Percentiles rank a stretch among this genome's conserved stretches.
These are phyloP conservation scores for Accipiter virgatus DNA, from an alignment of 2,113 vertebrate species.

Conservation along the genomic window DNA sequence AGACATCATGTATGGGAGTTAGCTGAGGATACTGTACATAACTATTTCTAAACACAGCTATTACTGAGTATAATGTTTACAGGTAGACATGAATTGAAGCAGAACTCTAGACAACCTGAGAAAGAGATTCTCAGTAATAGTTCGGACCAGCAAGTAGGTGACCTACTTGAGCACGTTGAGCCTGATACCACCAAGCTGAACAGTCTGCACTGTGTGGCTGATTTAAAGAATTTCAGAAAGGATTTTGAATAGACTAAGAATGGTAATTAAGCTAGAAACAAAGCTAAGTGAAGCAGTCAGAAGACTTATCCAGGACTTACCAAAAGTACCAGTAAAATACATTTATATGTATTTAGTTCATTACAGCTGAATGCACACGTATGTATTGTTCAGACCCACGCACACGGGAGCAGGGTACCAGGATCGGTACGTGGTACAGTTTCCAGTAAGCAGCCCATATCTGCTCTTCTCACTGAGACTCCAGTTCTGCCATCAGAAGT, in stretches of 20 bases:
- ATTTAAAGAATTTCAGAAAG: background rate
- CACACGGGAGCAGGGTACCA: background rate
- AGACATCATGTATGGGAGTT: background rate
- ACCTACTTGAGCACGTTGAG: background rate
- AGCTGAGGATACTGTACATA: background rate
- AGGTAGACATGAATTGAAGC: background rate
- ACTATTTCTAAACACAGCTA: background rate
- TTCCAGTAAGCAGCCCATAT: background rate
- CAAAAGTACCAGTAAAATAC: background rate
- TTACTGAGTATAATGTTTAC: background rate
- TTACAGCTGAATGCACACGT: background rate
- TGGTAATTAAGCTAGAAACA: background rate
- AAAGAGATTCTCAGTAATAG: background rate
- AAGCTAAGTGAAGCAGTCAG: background rate
- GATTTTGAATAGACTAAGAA: background rate
- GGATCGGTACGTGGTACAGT: fast-evolving
- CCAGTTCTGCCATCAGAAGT: background rate
- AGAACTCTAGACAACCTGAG: background rate
- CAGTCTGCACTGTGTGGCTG: background rate
- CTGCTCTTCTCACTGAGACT: background rate
- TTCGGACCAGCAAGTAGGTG: background rate
- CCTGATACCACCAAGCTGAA: background rate
- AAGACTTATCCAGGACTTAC: background rate
- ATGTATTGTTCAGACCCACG: fast-evolving
- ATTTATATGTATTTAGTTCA: background rate